Evolutionary conservation across 2,113 vertebrate species (phyloP), one percentile per base, ranked within the genome.

Genomic region (Chaetodon auriga): DNA sequence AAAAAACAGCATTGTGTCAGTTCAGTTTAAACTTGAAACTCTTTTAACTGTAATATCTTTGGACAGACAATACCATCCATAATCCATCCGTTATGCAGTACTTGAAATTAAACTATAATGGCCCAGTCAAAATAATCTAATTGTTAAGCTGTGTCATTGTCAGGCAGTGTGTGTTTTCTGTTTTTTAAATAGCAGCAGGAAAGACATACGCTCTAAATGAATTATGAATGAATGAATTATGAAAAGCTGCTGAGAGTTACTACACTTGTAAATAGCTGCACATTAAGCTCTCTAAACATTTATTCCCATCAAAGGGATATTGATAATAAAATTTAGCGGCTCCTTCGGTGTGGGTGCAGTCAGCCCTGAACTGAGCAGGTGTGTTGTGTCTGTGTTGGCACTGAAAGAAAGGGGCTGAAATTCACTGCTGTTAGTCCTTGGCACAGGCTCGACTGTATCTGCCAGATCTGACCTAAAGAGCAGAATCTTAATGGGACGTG

Each of bases 391-490:
- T 77, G 65, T 55, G 53, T 51, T 71, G 69, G 81, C 73, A 23
- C 41, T 49, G 38, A 55, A 54, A 72, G 30, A 57, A 78, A 51
- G 5, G 15, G 41, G 62, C 49, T 81, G 55, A 61, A 60, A 58
- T 76, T n/a, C 30, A 80, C 66, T 35, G 55, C 68, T 35, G 68
- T 73, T 60, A 35, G 55, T 65, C 43, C 49, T 51, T 58, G 68
- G 60, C 73, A 73, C 72, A 76, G 6, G 1, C 14, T 25, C 6
- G 19, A 70, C 53, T 49, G 41, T 60, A 38, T 72, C 55, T 79
- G 65, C 54, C 15, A 19, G 70, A 64, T 76, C 49, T 68, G 71
- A 82, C 49, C 62, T 66, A 19, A 74, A 87, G 49, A 74, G 58
- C 49, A 75, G 51, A 60, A 73, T 23, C 69, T 81, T 70, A 54